These are phyloP conservation scores for Drosophila hydei DNA, from an alignment of 1,140 invertebrate species.

Conservation along the genomic window DNA sequence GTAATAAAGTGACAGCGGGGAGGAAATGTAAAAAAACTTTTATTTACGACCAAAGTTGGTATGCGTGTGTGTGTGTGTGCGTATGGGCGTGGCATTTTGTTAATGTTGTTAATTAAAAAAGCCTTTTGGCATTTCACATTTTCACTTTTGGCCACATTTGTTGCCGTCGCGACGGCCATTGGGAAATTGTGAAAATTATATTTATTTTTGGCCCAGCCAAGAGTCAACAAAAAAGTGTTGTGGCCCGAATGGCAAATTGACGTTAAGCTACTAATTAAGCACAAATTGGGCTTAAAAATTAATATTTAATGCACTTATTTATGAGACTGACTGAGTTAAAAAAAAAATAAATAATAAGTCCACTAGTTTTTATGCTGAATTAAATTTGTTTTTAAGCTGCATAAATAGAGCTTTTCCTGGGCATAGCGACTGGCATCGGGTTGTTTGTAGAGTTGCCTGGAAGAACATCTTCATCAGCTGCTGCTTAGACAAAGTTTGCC, in stretches of 20 bases:
- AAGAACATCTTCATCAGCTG: constrained; percentile 3
- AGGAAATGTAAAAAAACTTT: constrained; percentile 51
- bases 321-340: too few species aligned
- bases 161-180: neutral
- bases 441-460: constrained; percentile 22
- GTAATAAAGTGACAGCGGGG: constrained; percentile 60
- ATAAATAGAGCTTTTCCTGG: neutral
- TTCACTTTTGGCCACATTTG: constrained; percentile 53
- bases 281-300: constrained; percentile 18
- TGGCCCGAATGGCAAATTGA: constrained; percentile 20
- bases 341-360: too few species aligned
- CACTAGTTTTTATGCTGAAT: constrained; percentile 9
- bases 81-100: constrained; percentile 54
- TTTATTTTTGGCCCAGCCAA: constrained; percentile 32
- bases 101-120: constrained; percentile 73
- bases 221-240: constrained; percentile 25
- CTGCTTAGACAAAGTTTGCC: constrained; percentile 30
- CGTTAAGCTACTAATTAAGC: constrained; percentile 41
- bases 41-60: constrained; percentile 50
- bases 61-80: constrained; percentile 11
- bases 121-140: constrained; percentile 45
- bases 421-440: too few species aligned
- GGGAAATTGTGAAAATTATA: constrained; percentile 47
- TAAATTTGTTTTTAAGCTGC: neutral
- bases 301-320: neutral